phyloP scores from a whole-genome alignment of 2,888 invertebrate species.

The Apeira syringaria region DNA sequence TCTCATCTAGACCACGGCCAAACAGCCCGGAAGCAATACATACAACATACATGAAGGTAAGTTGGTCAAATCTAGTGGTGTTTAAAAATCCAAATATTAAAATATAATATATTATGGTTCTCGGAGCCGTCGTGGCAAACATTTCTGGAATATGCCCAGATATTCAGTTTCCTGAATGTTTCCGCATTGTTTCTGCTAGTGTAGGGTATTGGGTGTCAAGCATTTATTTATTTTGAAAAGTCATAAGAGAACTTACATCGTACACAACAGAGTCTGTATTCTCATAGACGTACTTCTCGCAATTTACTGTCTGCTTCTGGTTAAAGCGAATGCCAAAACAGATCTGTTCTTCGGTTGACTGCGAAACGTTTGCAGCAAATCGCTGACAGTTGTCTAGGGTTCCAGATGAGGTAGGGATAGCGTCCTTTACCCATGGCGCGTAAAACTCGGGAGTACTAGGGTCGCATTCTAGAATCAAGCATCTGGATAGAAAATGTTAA shows the following conservation, averaged over 20 bases:
- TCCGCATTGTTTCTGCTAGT: too few species aligned
- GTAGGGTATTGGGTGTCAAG: too few species aligned
- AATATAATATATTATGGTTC: too few species aligned
- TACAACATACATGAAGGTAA: too few species aligned
- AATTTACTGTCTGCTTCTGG: slow-evolving; percentile 28
- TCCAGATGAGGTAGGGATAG: slow-evolving; percentile 56
- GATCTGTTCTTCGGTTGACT: neutral
- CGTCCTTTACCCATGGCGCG: slow-evolving; percentile 37
- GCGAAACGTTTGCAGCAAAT: slow-evolving; percentile 38
- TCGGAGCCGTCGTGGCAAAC: too few species aligned
- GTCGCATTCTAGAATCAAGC: slow-evolving; percentile 28
- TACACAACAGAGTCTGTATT: slow-evolving; percentile 62
- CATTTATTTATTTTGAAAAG: too few species aligned
- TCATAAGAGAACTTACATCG: slow-evolving; percentile 61
- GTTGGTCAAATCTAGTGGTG: too few species aligned
- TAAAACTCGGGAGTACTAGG: slow-evolving; percentile 5
- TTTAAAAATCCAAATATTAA: too few species aligned
- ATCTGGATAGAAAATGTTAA: slow-evolving; percentile 27
- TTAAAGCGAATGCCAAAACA: neutral
- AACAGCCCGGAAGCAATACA: too few species aligned
- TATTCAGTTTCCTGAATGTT: too few species aligned
- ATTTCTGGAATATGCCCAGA: too few species aligned
- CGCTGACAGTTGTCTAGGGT: slow-evolving; percentile 71
- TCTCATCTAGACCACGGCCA: too few species aligned
- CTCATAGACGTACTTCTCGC: slow-evolving; percentile 58